A percentile compares a stretch with the other conserved stretches of the same genome.
Conservation (phyloP, 2,797 vertebrate species). For the Hydrocynus forskahlii region DNA sequence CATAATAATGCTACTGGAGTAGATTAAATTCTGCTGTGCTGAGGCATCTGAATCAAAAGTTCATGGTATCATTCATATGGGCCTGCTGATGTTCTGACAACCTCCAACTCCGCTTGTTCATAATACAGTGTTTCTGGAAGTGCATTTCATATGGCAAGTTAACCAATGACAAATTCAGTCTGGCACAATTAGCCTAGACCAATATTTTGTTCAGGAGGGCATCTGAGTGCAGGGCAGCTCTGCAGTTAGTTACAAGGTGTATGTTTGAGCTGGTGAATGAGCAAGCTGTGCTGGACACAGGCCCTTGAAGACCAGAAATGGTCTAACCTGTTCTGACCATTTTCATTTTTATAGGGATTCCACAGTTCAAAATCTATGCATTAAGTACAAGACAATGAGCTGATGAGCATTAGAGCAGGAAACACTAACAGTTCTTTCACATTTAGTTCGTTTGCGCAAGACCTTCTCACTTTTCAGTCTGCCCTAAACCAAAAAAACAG, state of each 20-base stretch:
- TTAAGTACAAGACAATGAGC: neutral
- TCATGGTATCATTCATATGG: too few relatives aligned
- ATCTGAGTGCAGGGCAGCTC: too few relatives aligned
- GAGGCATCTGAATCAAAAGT: neutral
- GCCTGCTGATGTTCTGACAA: neutral
- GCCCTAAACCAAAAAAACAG: too few relatives aligned
- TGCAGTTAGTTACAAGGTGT: neutral
- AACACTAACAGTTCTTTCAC: neutral
- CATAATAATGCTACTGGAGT: neutral
- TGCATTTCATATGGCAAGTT: neutral
- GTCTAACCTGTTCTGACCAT: neutral
- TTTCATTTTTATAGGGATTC: neutral
- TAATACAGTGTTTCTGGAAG: too few relatives aligned
- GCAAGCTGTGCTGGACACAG: neutral
- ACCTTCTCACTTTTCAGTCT: neutral
- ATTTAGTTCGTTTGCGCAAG: too few relatives aligned
- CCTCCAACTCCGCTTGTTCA: neutral
- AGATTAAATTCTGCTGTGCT: too few relatives aligned
- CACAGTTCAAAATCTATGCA: neutral
- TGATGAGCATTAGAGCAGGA: neutral
- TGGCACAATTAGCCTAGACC: neutral
- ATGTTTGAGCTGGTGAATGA: neutral
- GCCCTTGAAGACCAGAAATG: neutral
- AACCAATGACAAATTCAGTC: neutral
- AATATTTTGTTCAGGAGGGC: neutral